Percentiles rank a stretch among this genome's conserved stretches.
phyloP scores from a whole-genome alignment of 2,797 vertebrate genomes.

The Gorsachius magnificus region DNA sequence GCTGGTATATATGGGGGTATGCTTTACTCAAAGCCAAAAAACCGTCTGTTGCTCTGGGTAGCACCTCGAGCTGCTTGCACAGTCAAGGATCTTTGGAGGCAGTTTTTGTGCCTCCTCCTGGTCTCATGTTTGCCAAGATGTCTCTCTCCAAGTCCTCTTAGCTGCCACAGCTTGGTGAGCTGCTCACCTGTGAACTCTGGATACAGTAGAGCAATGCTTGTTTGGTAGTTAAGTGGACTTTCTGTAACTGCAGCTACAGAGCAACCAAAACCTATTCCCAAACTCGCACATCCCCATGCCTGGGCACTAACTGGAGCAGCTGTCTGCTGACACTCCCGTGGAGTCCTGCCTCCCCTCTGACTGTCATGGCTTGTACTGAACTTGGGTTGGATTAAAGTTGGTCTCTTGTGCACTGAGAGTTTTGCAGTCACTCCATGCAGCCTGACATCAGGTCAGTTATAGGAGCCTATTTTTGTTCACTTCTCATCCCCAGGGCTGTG shows the following conservation, averaged over 20 bases:
- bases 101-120: background rate
- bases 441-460: background rate
- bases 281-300: no score
- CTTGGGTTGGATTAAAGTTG: background rate
- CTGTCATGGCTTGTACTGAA: background rate
- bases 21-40: background rate
- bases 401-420: rapidly evolving
- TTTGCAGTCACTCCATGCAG: background rate
- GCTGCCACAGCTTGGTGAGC: background rate
- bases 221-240: background rate
- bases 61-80: background rate
- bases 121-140: background rate
- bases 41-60: background rate
- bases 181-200: background rate
- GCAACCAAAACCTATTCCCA: background rate
- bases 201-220: background rate
- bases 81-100: background rate
- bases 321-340: background rate
- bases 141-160: background rate
- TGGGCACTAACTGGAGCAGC: background rate
- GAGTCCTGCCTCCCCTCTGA: background rate
- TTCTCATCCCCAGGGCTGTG: no score
- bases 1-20: rapidly evolving
- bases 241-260: background rate
- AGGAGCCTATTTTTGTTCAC: background rate